Conservation (phyloP, 37 sponge, comb jelly and placozoan genomes). For the Mnemiopsis leidyi region DNA sequence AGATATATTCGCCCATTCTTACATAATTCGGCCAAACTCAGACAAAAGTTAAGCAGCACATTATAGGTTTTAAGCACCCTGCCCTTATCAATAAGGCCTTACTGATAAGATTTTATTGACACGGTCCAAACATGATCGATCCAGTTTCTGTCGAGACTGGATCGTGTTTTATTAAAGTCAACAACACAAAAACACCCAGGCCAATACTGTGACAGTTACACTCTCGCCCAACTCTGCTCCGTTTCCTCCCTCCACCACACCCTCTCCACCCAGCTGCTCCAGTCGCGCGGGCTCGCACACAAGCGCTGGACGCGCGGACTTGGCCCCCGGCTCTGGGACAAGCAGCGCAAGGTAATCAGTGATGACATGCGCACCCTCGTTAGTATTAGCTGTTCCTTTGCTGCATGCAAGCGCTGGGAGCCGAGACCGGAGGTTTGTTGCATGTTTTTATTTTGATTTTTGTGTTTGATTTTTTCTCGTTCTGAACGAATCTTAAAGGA, state of each 20-base stretch:
- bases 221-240: constrained; percentile 43
- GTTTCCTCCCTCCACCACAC: constrained; percentile 16
- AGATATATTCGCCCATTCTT: too few species aligned
- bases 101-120: too few species aligned
- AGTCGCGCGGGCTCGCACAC: neutral
- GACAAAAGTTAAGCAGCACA: too few species aligned
- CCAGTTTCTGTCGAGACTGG: too few species aligned
- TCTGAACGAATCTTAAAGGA: neutral
- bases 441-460: neutral
- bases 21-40: too few species aligned
- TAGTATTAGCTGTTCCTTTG: constrained; percentile 33
- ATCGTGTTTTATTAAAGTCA: too few species aligned
- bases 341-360: neutral
- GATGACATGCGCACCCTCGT: neutral
- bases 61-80: too few species aligned
- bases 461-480: neutral
- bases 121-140: too few species aligned
- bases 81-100: too few species aligned
- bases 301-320: neutral
- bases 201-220: constrained; percentile 59
- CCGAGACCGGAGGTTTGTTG: neutral
- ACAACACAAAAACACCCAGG: too few species aligned
- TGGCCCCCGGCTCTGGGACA: neutral
- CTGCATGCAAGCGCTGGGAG: constrained; percentile 59
- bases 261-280: constrained; percentile 31